Conservation (phyloP, 2,888 invertebrate genomes). For the Eubasilissa splendida region DNA sequence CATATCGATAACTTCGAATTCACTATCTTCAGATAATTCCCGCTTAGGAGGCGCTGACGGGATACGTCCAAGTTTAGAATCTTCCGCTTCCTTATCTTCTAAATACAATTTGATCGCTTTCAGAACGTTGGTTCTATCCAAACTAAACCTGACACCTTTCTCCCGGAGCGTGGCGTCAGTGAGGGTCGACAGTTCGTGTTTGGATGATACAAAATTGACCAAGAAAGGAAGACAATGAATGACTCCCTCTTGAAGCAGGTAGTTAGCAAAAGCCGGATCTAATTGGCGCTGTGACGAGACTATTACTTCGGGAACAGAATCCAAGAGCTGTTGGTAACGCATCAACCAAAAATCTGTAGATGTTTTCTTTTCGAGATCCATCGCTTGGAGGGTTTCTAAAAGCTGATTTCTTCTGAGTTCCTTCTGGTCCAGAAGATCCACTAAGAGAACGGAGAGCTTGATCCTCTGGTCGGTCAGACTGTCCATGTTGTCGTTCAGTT, state of each 20-base stretch:
- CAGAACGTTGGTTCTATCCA: constrained; percentile 76
- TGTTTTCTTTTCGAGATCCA: constrained; percentile 75
- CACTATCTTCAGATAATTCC: not conserved
- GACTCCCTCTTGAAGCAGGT: constrained; percentile 80
- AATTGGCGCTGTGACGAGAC: constrained; percentile 75
- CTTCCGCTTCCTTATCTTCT: constrained; percentile 64
- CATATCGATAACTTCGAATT: not conserved
- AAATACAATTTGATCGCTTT: constrained; percentile 76
- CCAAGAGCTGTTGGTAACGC: constrained; percentile 88
- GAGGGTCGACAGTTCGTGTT: constrained; percentile 71
- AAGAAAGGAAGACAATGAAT: constrained; percentile 85
- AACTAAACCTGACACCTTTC: constrained; percentile 72
- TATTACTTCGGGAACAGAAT: constrained; percentile 80
- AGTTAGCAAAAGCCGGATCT: constrained; percentile 79
- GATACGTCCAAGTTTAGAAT: constrained; percentile 53
- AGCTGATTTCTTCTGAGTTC: constrained; percentile 77
- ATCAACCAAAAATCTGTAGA: constrained; percentile 80
- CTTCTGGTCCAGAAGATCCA: constrained; percentile 80
- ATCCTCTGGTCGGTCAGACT: constrained; percentile 80
- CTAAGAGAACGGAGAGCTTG: constrained; percentile 77
- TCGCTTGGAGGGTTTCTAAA: constrained; percentile 78
- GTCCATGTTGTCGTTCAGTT: constrained; percentile 79
- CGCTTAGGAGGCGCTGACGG: constrained; percentile 40
- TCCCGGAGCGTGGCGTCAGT: constrained; percentile 73
- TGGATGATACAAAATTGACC: constrained; percentile 74